Evolutionary conservation across 2,113 vertebrate genomes (phyloP).

Genomic region (Nibea albiflora): DNA sequence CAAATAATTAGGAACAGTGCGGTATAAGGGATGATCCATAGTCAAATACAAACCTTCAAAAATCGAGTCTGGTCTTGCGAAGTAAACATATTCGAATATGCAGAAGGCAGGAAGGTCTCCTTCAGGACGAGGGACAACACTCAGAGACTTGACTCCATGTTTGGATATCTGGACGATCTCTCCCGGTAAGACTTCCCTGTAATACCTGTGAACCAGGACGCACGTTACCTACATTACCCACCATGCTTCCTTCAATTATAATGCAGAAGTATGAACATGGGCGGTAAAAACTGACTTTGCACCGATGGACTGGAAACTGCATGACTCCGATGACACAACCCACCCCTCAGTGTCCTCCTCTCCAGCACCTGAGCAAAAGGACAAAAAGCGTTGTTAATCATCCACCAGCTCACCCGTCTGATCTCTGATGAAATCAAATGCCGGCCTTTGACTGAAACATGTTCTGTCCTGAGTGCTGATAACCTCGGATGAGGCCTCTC

Average conservation of each 20-base stretch:
- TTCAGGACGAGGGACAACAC: conserved; percentile 87
- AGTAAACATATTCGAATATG: conserved; percentile 99
- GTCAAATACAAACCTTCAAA: conserved; percentile 91
- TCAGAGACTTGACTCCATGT: conserved; percentile 89
- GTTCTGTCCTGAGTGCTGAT: neutral
- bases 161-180: conserved; percentile 97
- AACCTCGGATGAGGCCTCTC: neutral
- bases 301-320: conserved; percentile 98
- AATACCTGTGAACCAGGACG: conserved; percentile 86
- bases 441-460: neutral
- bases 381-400: conserved; percentile 34
- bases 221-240: neutral
- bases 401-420: conserved; percentile 9
- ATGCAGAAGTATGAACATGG: no score
- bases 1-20: neutral
- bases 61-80: conserved; percentile 97
- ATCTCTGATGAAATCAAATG: conserved; percentile 29
- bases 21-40: neutral
- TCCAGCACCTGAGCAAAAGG: conserved; percentile 75
- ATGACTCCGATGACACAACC: conserved; percentile 99
- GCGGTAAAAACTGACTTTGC: conserved; percentile 87
- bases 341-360: conserved; percentile 94
- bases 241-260: neutral
- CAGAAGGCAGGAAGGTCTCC: conserved; percentile 94
- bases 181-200: conserved; percentile 94